phyloP scores from a whole-genome alignment of 2,113 vertebrate genomes.

The Sorex araneus region DNA sequence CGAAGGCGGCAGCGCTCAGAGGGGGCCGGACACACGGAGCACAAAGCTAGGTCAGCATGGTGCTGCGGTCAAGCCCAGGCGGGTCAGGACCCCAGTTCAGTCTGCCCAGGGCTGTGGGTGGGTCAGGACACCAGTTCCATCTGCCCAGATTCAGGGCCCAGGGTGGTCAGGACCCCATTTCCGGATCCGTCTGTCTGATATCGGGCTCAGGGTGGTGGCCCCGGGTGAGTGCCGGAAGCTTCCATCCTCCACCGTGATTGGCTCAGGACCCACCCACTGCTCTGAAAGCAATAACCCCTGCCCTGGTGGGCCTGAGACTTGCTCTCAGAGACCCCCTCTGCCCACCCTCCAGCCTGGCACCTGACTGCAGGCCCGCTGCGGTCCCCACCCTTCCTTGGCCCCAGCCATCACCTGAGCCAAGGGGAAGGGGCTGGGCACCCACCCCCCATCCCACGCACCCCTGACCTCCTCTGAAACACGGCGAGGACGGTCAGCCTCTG shows the following conservation, averaged over 20 bases:
- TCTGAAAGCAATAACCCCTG: neutral
- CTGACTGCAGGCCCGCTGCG: neutral
- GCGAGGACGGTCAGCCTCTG: neutral
- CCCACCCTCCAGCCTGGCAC: neutral
- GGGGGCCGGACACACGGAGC: neutral
- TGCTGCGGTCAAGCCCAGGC: neutral
- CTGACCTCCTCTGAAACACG: neutral
- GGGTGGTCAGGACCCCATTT: neutral
- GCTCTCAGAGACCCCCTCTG: neutral
- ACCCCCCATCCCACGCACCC: neutral
- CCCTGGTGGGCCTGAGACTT: neutral
- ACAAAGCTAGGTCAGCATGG: too few species aligned
- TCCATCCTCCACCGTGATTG: neutral
- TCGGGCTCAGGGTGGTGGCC: neutral
- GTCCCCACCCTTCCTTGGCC: neutral
- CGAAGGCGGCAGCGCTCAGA: conserved; percentile 31
- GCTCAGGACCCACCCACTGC: neutral
- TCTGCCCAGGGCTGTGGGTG: neutral
- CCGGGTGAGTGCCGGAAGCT: neutral
- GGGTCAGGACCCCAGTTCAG: too few species aligned
- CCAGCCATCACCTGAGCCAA: neutral
- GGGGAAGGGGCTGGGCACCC: too few species aligned
- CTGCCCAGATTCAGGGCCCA: neutral
- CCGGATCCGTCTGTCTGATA: too few species aligned
- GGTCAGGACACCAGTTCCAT: too few species aligned